Conservation (phyloP, 1,140 invertebrate species). For the Drosophila aff. region DNA sequence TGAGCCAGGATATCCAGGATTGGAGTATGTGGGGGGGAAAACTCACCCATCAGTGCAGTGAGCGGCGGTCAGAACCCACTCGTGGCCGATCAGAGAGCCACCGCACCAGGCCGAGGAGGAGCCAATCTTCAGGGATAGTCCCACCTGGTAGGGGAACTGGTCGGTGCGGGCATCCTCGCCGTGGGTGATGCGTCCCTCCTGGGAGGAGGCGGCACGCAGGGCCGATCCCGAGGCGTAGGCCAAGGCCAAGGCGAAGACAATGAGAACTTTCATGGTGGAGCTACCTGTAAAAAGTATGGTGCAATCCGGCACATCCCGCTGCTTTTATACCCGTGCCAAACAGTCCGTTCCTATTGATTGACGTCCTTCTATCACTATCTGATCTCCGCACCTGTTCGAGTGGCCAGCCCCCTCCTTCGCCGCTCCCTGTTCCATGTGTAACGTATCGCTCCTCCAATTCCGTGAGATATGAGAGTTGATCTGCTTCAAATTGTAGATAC, state of each 20-base stretch:
- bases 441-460: conserved; percentile 30
- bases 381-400: conserved; percentile 42
- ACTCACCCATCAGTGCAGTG: conserved; percentile 86
- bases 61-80: conserved; percentile 87
- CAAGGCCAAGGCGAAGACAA: conserved; percentile 74
- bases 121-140: conserved; percentile 73
- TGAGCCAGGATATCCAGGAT: not conserved
- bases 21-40: not conserved
- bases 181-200: conserved; percentile 75
- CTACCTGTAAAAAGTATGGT: conserved; percentile 50
- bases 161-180: conserved; percentile 67
- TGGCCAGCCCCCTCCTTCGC: conserved; percentile 10
- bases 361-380: conserved; percentile 30
- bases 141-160: conserved; percentile 84
- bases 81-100: conserved; percentile 86
- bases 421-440: conserved; percentile 28
- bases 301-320: not conserved
- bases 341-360: conserved; percentile 4
- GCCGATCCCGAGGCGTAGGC: conserved; percentile 64
- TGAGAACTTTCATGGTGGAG: conserved; percentile 72
- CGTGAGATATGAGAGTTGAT: conserved; percentile 43
- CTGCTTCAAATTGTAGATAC: conserved; percentile 37
- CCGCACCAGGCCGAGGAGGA: conserved; percentile 85
- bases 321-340: conserved; percentile 45
- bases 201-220: conserved; percentile 25